These are phyloP conservation scores for Sminthurinus signatus DNA, from an alignment of 1,140 invertebrate genomes.

Conservation along the genomic window DNA sequence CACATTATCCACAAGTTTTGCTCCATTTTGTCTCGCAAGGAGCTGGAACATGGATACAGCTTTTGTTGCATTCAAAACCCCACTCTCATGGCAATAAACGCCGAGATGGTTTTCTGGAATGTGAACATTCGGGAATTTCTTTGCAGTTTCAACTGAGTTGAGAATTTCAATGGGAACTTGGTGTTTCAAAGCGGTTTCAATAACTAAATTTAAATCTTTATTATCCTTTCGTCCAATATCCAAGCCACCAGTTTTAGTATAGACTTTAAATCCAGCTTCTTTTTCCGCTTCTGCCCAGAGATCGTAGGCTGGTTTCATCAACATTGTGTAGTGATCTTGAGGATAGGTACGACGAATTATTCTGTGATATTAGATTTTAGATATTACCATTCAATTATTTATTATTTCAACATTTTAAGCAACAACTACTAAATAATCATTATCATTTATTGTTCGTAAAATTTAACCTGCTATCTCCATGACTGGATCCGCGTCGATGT, in stretches of 20 bases:
- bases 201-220: not conserved
- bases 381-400: not conserved
- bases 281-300: conserved; percentile 34
- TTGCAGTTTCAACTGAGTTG: not conserved
- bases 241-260: conserved; percentile 28
- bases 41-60: conserved; percentile 18
- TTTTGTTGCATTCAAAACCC: conserved; percentile 24
- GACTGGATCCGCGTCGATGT: conserved; percentile 34
- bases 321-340: conserved; percentile 26
- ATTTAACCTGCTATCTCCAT: conserved; percentile 33
- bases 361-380: conserved; percentile 14
- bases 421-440: not conserved
- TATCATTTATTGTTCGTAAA: not conserved
- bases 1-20: conserved; percentile 11
- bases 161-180: conserved; percentile 7
- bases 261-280: conserved; percentile 25
- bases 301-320: conserved; percentile 29
- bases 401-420: not conserved
- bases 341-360: conserved; percentile 33
- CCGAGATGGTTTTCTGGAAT: conserved; percentile 1
- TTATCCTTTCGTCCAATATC: conserved; percentile 23
- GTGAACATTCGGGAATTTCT: conserved; percentile 16
- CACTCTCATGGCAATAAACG: conserved; percentile 14
- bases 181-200: conserved; percentile 18
- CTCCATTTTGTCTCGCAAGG: conserved; percentile 1